These are phyloP conservation scores for Catotricha subobsoleta DNA, from an alignment of 2,888 invertebrate species.

Conservation along the genomic window DNA sequence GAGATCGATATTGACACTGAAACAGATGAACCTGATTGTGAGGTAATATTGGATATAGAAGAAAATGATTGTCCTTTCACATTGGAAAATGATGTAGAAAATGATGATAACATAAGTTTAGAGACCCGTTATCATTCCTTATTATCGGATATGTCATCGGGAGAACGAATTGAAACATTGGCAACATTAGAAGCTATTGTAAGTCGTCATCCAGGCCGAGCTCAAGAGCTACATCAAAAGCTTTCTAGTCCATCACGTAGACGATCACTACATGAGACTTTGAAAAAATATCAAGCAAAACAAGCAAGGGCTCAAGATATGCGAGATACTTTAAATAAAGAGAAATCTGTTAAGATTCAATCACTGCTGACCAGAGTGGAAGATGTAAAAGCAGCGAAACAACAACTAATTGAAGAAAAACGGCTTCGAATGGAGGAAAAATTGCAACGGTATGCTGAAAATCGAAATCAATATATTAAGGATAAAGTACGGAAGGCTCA, in stretches of 20 bases:
- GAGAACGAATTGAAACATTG: constrained; percentile 64
- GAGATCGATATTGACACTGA: constrained; percentile 63
- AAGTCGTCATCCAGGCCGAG: constrained; percentile 79
- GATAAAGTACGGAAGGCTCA: constrained; percentile 88
- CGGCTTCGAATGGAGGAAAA: constrained; percentile 53
- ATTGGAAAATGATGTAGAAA: constrained; percentile 19
- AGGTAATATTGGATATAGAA: constrained; percentile 22
- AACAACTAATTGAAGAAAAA: constrained; percentile 69
- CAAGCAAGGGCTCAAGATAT: constrained; percentile 82
- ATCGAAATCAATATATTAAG: constrained; percentile 59
- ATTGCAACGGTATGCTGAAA: constrained; percentile 75
- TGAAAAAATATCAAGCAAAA: constrained; percentile 66
- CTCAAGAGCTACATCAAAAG: constrained; percentile 64
- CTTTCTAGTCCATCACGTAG: constrained; percentile 74
- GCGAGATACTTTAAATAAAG: constrained; percentile 61
- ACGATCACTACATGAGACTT: constrained; percentile 65
- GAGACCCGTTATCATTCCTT: constrained; percentile 54
- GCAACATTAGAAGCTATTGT: constrained; percentile 61
- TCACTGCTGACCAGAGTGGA: constrained; percentile 73
- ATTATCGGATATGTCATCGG: constrained; percentile 62
- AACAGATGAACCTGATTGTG: constrained; percentile 50
- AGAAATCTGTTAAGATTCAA: constrained; percentile 68
- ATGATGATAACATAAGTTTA: constrained; percentile 32
- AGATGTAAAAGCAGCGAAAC: constrained; percentile 66
- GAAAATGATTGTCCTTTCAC: constrained; percentile 15